Evolutionary conservation across 2,797 vertebrate genomes (phyloP), one percentile per base, ranked within the genome.

Genomic region (Uromys caudimaculatus): DNA sequence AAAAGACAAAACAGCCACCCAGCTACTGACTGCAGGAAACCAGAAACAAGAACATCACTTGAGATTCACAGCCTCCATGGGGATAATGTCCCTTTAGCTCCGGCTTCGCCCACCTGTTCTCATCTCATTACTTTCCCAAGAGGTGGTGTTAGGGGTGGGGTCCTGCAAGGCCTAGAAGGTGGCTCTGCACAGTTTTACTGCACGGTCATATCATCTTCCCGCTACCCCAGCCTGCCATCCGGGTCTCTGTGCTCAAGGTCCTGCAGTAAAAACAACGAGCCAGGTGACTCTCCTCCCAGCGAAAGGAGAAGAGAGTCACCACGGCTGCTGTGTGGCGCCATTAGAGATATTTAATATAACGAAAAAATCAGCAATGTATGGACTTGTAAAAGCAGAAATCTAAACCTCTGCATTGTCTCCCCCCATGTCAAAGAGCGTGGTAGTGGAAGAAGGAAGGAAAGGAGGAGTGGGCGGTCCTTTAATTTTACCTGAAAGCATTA

Each of bases 1-100:
- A 58, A 17, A 86, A 5, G 83, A 24, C 52, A 95, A 56, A 69
- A 41, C 17, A 12, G 13, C 23, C 52, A 19, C 19, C 41, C 17
- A 64, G 35, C 19, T 77, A 50, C 81, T 58, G 47, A 86, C 50
- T 21, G 35, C 44, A 10, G 52, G 6, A 75, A 60, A 1, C 47
- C 27, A 24, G 17, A 90, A 69, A 62, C 44, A 90, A 85, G 58
- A 89, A 50, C n/a, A 14, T 60, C 91, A 71, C 47, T 89, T n/a
- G 29, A 4, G 88, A 5, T 0, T 16, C n/a, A 50, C 8, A 47
- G 78, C 17, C 75, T 13, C 47, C 56, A 2, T 1, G 6, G 10
- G 4, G 0, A 47, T 2, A 13, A 16, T 17, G 9, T 35, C 54
- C 58, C 60, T 24, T 6, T 35, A 47, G n/a, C 62, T 32, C 77